These are phyloP conservation scores for Drosophila lini DNA, from an alignment of 1,140 invertebrate genomes.

Conservation along the genomic window DNA sequence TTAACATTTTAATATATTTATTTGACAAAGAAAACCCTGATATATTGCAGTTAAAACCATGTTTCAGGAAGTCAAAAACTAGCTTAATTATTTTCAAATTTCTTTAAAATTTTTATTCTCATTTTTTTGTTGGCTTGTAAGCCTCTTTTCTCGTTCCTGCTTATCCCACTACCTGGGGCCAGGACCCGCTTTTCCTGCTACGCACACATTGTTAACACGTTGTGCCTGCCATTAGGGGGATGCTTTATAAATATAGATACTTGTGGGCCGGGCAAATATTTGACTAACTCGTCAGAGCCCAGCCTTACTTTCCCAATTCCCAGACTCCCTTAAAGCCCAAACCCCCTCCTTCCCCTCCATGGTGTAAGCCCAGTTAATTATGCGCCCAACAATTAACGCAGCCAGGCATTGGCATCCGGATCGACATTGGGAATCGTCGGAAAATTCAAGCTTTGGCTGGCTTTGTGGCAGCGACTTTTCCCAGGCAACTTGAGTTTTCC, in stretches of 20 bases:
- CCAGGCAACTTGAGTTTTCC: slow-evolving; percentile 1
- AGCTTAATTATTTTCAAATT: no score
- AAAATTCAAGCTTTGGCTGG: background rate
- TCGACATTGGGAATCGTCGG: background rate
- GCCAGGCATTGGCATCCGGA: background rate
- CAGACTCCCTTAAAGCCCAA: background rate
- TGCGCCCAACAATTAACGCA: slow-evolving; percentile 20
- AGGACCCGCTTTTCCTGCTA: background rate
- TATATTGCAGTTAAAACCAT: slow-evolving; percentile 1
- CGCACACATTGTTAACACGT: slow-evolving; percentile 16
- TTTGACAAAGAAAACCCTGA: no score
- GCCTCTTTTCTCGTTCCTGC: background rate
- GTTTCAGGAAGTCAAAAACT: background rate
- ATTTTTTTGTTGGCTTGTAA: background rate
- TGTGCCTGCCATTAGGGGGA: slow-evolving; percentile 10
- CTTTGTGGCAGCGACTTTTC: slow-evolving; percentile 23
- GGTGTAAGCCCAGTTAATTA: slow-evolving; percentile 25
- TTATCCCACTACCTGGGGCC: background rate
- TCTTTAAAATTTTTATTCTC: no score
- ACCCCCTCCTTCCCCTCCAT: background rate
- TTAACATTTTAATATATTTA: no score
- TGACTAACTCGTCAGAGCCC: background rate
- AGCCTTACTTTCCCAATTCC: background rate
- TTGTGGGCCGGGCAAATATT: slow-evolving; percentile 19
- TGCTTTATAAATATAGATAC: slow-evolving; percentile 32